Percentiles rank a stretch among this genome's conserved stretches.
phyloP scores from a whole-genome alignment of 1,140 invertebrate genomes.

The Portunus trituberculatus region DNA sequence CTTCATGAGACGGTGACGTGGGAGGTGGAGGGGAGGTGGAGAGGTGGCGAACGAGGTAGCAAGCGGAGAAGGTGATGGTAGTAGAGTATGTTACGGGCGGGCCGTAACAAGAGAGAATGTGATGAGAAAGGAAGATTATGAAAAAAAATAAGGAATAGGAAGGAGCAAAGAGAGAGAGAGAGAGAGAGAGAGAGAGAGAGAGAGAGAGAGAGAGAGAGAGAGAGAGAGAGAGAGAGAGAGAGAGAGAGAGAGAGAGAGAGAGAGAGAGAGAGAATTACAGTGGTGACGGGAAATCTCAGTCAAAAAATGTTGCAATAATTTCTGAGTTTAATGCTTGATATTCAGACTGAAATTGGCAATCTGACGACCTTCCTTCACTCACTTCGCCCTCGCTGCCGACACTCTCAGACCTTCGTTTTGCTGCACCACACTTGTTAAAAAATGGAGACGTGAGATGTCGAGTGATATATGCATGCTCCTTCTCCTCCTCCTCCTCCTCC shows the following conservation, averaged over 20 bases:
- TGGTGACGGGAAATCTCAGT: not conserved
- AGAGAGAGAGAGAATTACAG: no score
- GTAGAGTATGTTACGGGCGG: no score
- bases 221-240: slow-evolving; percentile 26
- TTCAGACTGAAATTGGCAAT: not conserved
- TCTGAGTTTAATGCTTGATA: not conserved
- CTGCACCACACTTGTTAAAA: no score
- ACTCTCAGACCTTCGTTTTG: no score
- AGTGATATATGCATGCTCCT: no score
- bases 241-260: not conserved
- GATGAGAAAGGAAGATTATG: not conserved
- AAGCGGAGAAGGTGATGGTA: no score
- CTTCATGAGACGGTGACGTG: no score
- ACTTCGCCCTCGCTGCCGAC: no score
- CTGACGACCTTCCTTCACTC: not conserved
- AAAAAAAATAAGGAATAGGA: not conserved
- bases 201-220: slow-evolving; percentile 12
- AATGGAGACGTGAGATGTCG: no score
- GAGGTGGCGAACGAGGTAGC: no score
- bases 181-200: slow-evolving; percentile 30
- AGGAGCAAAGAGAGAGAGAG: not conserved
- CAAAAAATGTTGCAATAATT: not conserved
- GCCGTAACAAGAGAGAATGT: no score
- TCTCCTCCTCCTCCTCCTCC: not conserved
- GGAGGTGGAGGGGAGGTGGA: no score